phyloP scores from a whole-genome alignment of 2,888 invertebrate species.

The Eupithecia exiguata region DNA sequence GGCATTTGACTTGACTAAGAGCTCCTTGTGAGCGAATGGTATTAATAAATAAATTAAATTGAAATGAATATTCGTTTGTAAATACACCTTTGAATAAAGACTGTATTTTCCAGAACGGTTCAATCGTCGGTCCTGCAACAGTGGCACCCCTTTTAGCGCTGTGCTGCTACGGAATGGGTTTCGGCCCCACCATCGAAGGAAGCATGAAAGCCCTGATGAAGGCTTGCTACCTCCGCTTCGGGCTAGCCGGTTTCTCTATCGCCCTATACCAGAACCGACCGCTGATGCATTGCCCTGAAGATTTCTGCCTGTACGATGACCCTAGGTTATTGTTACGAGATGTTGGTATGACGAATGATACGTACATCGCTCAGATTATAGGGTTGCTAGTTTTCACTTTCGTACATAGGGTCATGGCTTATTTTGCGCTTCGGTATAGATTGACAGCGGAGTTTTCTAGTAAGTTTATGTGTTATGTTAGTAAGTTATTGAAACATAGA shows the following conservation, averaged over 20 bases:
- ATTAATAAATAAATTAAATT: no score
- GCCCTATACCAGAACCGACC: slow-evolving; percentile 85
- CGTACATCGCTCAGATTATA: slow-evolving; percentile 82
- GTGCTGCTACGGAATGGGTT: slow-evolving; percentile 86
- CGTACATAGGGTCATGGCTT: slow-evolving; percentile 80
- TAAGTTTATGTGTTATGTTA: slow-evolving; percentile 80
- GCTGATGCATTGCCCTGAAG: slow-evolving; percentile 84
- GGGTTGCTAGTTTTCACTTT: slow-evolving; percentile 83
- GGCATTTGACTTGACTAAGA: no score
- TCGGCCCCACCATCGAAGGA: slow-evolving; percentile 79
- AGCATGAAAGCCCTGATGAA: slow-evolving; percentile 83
- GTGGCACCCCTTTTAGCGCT: slow-evolving; percentile 83
- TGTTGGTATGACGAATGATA: slow-evolving; percentile 83
- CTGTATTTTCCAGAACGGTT: slow-evolving; percentile 81
- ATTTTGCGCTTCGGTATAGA: slow-evolving; percentile 83
- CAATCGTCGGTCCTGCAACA: slow-evolving; percentile 83
- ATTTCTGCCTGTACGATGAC: slow-evolving; percentile 83
- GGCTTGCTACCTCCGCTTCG: slow-evolving; percentile 86
- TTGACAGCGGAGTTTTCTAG: slow-evolving; percentile 82
- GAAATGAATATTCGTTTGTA: no score
- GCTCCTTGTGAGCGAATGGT: no score
- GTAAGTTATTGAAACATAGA: slow-evolving; percentile 82
- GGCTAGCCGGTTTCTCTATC: slow-evolving; percentile 85
- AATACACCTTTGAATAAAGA: slow-evolving; percentile 37
- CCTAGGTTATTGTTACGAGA: slow-evolving; percentile 85